Conservation (phyloP, 2,113 vertebrate species). For the Ammodytes marinus region DNA sequence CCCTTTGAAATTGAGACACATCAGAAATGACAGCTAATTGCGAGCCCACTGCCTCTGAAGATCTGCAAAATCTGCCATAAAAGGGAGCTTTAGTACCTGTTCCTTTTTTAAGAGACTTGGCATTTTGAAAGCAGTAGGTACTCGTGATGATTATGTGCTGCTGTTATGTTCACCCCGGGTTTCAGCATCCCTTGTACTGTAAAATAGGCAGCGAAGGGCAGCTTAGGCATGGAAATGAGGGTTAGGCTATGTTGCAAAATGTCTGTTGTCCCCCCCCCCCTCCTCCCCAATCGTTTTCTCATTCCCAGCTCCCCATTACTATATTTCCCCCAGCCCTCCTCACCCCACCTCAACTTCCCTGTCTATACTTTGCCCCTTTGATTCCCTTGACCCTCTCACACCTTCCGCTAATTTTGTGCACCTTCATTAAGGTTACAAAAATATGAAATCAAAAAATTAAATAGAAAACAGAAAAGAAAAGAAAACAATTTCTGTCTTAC, state of each 20-base stretch:
- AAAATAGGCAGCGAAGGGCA: constrained; percentile 31
- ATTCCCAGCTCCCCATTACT: constrained; percentile 2
- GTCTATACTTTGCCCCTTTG: constrained; percentile 43
- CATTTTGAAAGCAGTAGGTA: constrained; percentile 70
- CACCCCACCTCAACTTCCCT: constrained; percentile 38
- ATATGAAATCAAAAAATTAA: constrained; percentile 2
- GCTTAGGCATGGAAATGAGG: constrained; percentile 58
- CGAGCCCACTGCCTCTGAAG: constrained; percentile 56
- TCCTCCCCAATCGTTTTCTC: neutral
- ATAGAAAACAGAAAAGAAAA: neutral
- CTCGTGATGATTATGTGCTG: constrained; percentile 54
- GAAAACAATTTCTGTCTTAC: constrained; percentile 5
- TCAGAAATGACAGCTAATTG: constrained; percentile 75
- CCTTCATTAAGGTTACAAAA: constrained; percentile 64
- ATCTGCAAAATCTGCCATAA: constrained; percentile 65
- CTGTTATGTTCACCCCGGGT: constrained; percentile 58
- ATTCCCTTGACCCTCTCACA: constrained; percentile 37
- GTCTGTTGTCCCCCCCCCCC: constrained; percentile 31
- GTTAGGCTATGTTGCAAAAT: constrained; percentile 46
- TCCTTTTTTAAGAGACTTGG: constrained; percentile 66
- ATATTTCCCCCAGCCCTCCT: constrained; percentile 33
- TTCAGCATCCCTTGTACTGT: constrained; percentile 53
- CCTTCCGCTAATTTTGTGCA: constrained; percentile 52
- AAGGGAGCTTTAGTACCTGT: constrained; percentile 55
- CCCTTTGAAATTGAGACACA: constrained; percentile 66